Conservation (phyloP, 2,888 invertebrate genomes). For the Ectemnius lituratus region DNA sequence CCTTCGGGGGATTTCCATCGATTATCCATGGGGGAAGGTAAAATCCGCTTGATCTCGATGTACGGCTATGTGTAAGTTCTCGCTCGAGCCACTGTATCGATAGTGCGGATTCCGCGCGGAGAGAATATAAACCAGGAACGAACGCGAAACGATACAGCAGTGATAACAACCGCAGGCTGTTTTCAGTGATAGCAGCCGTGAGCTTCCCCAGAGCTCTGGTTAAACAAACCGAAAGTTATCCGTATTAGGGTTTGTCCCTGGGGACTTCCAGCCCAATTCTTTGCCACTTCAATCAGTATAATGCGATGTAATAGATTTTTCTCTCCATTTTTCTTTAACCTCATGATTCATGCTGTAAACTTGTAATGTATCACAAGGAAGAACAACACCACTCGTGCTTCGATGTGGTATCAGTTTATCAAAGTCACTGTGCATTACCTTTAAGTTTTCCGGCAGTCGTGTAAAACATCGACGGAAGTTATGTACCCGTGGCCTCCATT, state of each 20-base stretch:
- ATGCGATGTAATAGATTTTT: background rate
- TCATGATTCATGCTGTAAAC: too few species aligned
- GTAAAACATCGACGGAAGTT: too few species aligned
- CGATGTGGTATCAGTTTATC: too few species aligned
- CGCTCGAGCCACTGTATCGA: slow-evolving; percentile 35
- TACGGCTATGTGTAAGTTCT: slow-evolving; percentile 31
- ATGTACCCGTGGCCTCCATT: too few species aligned
- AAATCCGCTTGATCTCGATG: slow-evolving; percentile 30
- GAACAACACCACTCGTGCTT: too few species aligned
- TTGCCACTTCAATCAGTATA: slow-evolving; percentile 10
- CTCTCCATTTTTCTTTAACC: too few species aligned
- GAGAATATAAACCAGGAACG: slow-evolving; percentile 37
- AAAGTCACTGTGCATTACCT: too few species aligned
- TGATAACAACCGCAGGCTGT: slow-evolving; percentile 53
- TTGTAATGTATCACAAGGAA: too few species aligned
- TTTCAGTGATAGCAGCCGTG: slow-evolving; percentile 47
- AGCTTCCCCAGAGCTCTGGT: slow-evolving; percentile 35
- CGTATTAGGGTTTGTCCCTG: too few species aligned
- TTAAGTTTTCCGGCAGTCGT: too few species aligned
- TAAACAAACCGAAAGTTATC: slow-evolving; percentile 47
- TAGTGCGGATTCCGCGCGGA: slow-evolving; percentile 13
- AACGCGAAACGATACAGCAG: slow-evolving; percentile 51
- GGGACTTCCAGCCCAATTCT: background rate
- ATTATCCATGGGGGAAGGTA: slow-evolving; percentile 1
- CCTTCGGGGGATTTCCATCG: background rate